Conservation (phyloP, 1,140 invertebrate genomes). For the Thaumatotibia leucotreta region DNA sequence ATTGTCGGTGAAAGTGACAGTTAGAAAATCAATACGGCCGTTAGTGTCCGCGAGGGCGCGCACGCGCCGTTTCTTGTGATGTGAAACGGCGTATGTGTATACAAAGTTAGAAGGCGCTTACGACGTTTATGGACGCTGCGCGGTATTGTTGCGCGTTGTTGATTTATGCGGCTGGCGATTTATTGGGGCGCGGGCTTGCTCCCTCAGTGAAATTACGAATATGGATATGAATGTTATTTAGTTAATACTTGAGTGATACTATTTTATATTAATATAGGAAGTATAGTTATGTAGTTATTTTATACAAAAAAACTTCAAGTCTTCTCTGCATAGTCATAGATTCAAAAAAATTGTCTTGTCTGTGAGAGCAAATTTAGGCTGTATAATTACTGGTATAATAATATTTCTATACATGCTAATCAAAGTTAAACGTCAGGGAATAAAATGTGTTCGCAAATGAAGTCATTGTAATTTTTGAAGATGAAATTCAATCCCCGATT, state of each 20-base stretch:
- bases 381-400: no score
- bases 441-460: no score
- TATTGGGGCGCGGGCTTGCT: not conserved
- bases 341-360: no score
- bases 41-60: constrained; percentile 62
- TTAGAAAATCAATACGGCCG: constrained; percentile 72
- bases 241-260: not conserved
- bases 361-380: no score
- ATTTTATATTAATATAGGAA: not conserved
- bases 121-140: not conserved
- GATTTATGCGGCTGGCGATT: constrained; percentile 4
- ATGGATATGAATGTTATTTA: not conserved
- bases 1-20: constrained; percentile 47
- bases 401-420: no score
- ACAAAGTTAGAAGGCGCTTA: no score
- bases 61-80: constrained; percentile 36
- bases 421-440: no score
- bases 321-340: no score
- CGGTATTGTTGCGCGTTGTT: not conserved
- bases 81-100: not conserved
- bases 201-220: not conserved
- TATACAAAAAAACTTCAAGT: no score
- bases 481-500: not conserved
- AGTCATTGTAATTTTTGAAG: not conserved
- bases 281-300: no score